Evolutionary conservation across 2,113 vertebrate genomes (phyloP).

Genomic region (Cynopterus brachyotis): DNA sequence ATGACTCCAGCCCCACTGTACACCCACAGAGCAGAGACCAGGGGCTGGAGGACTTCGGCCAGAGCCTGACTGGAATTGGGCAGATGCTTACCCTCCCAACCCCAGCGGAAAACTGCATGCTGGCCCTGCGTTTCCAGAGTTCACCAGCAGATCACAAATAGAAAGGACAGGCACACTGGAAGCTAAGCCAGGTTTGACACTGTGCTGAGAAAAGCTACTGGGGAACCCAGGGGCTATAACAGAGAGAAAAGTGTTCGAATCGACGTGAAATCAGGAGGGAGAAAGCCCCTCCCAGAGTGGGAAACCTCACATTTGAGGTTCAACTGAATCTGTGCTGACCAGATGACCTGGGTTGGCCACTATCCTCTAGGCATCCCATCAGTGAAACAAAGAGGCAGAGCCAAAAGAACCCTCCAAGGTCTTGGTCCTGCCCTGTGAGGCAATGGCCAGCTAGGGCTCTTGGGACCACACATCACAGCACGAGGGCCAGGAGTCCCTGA

Average conservation of each 20-base stretch:
- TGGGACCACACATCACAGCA: background rate
- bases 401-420: background rate
- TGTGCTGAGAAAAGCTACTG: background rate
- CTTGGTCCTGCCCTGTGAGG: background rate
- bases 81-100: background rate
- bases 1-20: fast-evolving
- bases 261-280: background rate
- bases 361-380: background rate
- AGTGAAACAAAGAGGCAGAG: background rate
- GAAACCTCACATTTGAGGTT: background rate
- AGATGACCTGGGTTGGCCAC: background rate
- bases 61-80: background rate
- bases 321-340: background rate
- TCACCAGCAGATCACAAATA: background rate
- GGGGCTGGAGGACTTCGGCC: too few relatives aligned
- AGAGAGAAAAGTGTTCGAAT: background rate
- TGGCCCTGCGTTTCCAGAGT: background rate
- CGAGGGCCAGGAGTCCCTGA: background rate
- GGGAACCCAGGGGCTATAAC: background rate
- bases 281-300: background rate
- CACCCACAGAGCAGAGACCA: background rate
- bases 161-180: background rate
- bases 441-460: background rate
- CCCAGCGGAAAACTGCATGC: background rate
- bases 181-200: background rate